These are phyloP conservation scores for Erinaceus europaeus DNA, from an alignment of 2,113 vertebrate genomes.

Conservation along the genomic window DNA sequence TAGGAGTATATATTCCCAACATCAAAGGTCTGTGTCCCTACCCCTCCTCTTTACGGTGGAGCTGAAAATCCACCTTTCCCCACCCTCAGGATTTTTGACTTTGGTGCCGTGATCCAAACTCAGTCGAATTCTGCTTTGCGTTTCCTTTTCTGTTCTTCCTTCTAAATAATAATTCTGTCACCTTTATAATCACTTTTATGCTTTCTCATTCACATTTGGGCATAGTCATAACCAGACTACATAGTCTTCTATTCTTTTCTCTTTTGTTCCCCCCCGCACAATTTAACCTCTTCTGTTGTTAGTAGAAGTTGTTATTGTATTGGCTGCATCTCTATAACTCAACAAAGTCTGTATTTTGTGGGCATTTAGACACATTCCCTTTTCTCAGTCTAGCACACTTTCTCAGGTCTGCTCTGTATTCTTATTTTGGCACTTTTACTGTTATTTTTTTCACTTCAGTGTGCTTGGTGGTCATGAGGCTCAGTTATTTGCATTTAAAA, in stretches of 20 bases:
- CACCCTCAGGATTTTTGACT: too few species aligned
- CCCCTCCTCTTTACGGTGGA: too few species aligned
- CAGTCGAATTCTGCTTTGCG: too few species aligned
- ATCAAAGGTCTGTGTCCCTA: too few species aligned
- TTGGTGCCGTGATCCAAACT: too few species aligned
- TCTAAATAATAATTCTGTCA: too few species aligned
- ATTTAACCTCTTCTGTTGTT: not conserved
- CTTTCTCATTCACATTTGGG: too few species aligned
- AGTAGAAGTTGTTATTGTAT: not conserved
- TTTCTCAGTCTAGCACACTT: slow-evolving; percentile 13
- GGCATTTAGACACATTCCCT: not conserved
- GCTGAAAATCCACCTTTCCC: too few species aligned
- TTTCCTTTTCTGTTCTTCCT: too few species aligned
- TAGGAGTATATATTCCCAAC: too few species aligned
- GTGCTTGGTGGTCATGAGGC: not conserved
- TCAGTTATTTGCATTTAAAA: not conserved
- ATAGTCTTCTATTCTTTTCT: not conserved
- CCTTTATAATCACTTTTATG: too few species aligned
- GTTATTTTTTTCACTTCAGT: not conserved
- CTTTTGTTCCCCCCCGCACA: too few species aligned
- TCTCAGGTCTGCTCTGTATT: not conserved
- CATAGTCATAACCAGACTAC: not conserved
- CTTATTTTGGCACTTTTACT: not conserved
- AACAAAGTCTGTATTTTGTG: not conserved
- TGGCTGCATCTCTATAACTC: not conserved